Conservation (phyloP, 2,888 invertebrate species). For the Phaonia tiefii region DNA sequence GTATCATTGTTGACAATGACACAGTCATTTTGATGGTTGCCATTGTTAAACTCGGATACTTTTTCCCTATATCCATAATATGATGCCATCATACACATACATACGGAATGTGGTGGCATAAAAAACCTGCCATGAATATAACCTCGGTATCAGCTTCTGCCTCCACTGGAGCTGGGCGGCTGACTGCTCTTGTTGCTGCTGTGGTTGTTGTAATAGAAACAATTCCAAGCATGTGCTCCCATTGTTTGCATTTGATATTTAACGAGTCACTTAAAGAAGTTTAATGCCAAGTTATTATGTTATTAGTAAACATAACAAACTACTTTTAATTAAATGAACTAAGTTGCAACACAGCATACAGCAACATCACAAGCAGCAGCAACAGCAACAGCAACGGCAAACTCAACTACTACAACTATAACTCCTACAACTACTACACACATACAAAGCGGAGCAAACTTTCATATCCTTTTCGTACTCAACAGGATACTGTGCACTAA, state of each 20-base stretch:
- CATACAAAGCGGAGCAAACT: slow-evolving; percentile 26
- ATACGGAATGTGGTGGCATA: background rate
- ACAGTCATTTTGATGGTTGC: slow-evolving; percentile 60
- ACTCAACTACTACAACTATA: background rate
- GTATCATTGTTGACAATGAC: slow-evolving; percentile 63
- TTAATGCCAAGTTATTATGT: slow-evolving; percentile 68
- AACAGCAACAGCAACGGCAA: slow-evolving; percentile 7
- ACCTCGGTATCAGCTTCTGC: background rate
- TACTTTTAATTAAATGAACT: slow-evolving; percentile 68
- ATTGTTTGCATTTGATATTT: slow-evolving; percentile 66
- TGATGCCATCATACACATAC: slow-evolving; percentile 10
- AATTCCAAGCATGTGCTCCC: slow-evolving; percentile 63
- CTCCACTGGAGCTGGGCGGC: background rate
- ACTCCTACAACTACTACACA: slow-evolving; percentile 3
- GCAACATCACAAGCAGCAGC: slow-evolving; percentile 13
- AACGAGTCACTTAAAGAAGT: slow-evolving; percentile 68
- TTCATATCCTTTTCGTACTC: slow-evolving; percentile 21
- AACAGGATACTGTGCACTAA: slow-evolving; percentile 26
- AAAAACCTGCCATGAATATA: background rate
- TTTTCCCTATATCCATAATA: background rate
- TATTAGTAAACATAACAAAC: slow-evolving; percentile 67
- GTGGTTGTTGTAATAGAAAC: slow-evolving; percentile 31
- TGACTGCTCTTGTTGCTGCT: background rate
- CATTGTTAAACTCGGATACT: slow-evolving; percentile 44
- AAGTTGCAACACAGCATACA: slow-evolving; percentile 57